Base-by-base conservation (phyloP, 1,140 invertebrate species). In the Drosophila santomea region DNA sequence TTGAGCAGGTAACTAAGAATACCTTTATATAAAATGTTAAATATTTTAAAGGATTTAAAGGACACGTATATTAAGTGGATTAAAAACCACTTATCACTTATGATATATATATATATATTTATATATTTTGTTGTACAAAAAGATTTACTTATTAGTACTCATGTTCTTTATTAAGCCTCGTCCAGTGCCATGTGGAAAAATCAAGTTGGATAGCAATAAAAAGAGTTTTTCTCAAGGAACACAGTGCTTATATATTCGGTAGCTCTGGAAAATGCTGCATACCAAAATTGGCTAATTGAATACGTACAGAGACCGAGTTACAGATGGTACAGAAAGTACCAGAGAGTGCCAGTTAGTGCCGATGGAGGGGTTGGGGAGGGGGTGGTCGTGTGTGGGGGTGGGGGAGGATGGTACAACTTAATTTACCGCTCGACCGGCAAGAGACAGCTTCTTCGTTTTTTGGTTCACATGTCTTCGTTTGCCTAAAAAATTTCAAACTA, bases 401-500 rank as follows among this genome's bases (percentile, higher is more conserved):
- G 14, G 57, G 35, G 55, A 43, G 66, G 62, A 59, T 39, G 32
- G 32, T 20, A 32, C 32, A 32, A 32, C 71, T 62, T 48, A 6
- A 50, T 50, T 67, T 36, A 43, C n/a, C 47, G 36, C 23, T 63
- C 36, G 25, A 67, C 63, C 59, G 45, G 59, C 60, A 32, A 32
- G 14, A 36, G 25, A 12, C 15, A 62, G 52, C 38, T 41, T 48
- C 36, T 10, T 14, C 45, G 28, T 15, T 45, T 36, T 39, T 32
- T 39, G 12, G 45, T 38, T 63, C 45, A 63, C 58, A 60, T 60
- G 35, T 15, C 43, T 38, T 36, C 50, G 50, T 36, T 36, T 36
- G 35, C 12, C 35, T 10, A 39, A 39, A 12, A 56, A 41, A 41
- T 41, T 41, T 20, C n/a, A 15, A 57, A 28, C 28, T 5, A 17